phyloP scores from a whole-genome alignment of 2,797 vertebrate species.

The Odontamblyopus rebecca region DNA sequence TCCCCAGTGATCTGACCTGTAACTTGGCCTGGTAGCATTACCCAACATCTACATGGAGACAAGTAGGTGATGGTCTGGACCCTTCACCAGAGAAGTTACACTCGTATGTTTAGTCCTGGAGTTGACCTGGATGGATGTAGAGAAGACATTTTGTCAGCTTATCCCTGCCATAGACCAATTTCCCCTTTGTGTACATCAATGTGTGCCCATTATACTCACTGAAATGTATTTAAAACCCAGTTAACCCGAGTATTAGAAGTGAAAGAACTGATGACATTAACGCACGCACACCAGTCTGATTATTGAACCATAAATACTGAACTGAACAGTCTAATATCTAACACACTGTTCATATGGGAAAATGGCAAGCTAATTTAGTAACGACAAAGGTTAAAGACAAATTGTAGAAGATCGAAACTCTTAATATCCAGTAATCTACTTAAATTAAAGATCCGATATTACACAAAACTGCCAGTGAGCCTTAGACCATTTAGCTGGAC shows the following conservation, averaged over 20 bases:
- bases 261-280: background rate
- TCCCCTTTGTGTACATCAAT: too few species aligned
- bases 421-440: background rate
- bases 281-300: too few species aligned
- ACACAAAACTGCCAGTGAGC: too few species aligned
- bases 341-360: background rate
- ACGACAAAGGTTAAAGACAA: background rate
- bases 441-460: background rate
- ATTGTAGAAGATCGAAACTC: background rate
- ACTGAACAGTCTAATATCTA: too few species aligned
- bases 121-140: background rate
- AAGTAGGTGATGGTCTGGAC: background rate
- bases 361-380: too few species aligned
- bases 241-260: background rate
- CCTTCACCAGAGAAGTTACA: too few species aligned
- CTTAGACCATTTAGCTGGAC: too few species aligned
- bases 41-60: background rate
- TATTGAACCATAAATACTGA: too few species aligned
- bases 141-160: background rate
- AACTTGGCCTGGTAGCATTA: background rate
- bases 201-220: background rate
- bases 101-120: background rate
- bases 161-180: background rate
- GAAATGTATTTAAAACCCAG: background rate
- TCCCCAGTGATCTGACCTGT: background rate